These are phyloP conservation scores for Hafferia zeledoni DNA, from an alignment of 2,797 vertebrate species.

Conservation along the genomic window DNA sequence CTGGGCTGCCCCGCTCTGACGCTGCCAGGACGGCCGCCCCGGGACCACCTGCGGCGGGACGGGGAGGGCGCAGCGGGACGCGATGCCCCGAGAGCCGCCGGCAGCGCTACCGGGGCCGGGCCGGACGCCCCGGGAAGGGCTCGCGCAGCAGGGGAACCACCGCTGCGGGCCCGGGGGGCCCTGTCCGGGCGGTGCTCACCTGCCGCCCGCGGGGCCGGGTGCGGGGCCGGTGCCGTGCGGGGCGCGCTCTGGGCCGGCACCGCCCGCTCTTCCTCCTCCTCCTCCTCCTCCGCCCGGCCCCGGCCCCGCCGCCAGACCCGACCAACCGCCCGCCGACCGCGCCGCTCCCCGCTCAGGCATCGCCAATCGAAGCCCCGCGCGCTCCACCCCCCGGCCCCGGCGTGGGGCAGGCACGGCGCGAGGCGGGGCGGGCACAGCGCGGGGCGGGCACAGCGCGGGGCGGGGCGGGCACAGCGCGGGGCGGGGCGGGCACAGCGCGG, in stretches of 20 bases:
- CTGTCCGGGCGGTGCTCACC: not conserved
- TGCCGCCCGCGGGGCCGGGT: not conserved
- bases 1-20: not conserved
- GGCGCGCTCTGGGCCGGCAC: not conserved
- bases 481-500: not conserved
- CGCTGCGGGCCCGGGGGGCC: accelerated
- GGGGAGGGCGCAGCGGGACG: not conserved
- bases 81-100: no score
- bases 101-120: accelerated
- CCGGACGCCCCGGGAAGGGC: not conserved
- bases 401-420: no score
- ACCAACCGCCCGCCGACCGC: not conserved
- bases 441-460: no score
- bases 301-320: not conserved
- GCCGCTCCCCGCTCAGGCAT: not conserved
- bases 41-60: not conserved
- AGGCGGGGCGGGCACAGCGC: no score
- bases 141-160: accelerated
- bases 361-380: not conserved
- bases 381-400: not conserved
- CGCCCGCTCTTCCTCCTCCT: not conserved
- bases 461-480: no score
- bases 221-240: not conserved
- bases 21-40: no score
- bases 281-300: not conserved